Evolutionary conservation across 1,140 invertebrate genomes (phyloP).

Genomic region (Mercenaria mercenaria): DNA sequence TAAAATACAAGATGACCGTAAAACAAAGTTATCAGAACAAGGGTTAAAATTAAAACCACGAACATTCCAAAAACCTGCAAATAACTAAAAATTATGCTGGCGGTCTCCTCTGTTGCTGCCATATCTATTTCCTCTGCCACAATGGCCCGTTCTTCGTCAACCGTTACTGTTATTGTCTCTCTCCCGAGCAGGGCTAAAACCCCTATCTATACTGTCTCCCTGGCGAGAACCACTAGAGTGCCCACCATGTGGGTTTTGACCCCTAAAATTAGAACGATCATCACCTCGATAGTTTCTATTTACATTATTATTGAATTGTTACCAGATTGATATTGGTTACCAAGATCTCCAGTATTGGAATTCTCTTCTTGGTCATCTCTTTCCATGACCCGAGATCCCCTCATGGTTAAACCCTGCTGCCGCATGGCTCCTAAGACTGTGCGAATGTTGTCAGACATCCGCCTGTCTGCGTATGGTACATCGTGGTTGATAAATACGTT

Average conservation of each 20-base stretch:
- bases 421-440: neutral
- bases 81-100: neutral
- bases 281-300: no score
- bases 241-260: no score
- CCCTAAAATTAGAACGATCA: neutral
- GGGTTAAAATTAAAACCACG: constrained; percentile 11
- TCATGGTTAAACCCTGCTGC: neutral
- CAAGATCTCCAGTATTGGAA: neutral
- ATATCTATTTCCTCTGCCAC: neutral
- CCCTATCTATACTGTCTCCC: neutral
- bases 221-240: neutral
- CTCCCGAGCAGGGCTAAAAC: neutral
- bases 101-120: neutral
- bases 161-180: neutral
- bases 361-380: neutral
- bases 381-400: neutral
- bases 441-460: neutral
- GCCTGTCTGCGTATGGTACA: neutral
- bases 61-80: neutral
- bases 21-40: constrained; percentile 9
- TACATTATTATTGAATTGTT: no score
- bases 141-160: neutral
- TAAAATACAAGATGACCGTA: neutral
- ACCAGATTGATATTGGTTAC: no score
- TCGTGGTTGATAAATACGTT: neutral